Percentiles rank a stretch among this genome's conserved stretches.
Conservation (phyloP, 1,140 invertebrate genomes). For the Belonocnema kinseyi region DNA sequence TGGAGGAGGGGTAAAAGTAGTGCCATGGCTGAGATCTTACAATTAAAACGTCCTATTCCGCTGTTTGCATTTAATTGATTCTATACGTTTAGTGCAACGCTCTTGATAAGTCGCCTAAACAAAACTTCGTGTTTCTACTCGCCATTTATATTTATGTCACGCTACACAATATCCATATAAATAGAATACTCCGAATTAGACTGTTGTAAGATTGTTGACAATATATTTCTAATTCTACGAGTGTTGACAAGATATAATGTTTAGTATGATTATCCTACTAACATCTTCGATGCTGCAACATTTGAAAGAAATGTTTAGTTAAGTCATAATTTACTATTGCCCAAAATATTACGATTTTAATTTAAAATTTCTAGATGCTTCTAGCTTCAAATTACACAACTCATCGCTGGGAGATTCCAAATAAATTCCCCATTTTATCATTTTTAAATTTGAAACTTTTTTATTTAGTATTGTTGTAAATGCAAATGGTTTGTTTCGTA, state of each 20-base stretch:
- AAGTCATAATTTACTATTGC: too few relatives aligned
- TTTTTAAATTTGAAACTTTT: too few relatives aligned
- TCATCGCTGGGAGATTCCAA: too few relatives aligned
- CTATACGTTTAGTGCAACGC: too few relatives aligned
- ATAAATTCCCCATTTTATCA: too few relatives aligned
- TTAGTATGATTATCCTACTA: not conserved
- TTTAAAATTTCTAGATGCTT: too few relatives aligned
- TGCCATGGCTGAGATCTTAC: not conserved
- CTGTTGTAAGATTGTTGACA: constrained; percentile 10
- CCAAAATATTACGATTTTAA: too few relatives aligned
- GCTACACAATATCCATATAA: not conserved
- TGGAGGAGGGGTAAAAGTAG: not conserved
- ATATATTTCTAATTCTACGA: constrained; percentile 6
- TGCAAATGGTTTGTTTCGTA: too few relatives aligned
- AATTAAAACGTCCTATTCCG: not conserved
- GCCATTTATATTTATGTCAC: not conserved
- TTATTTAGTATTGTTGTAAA: too few relatives aligned
- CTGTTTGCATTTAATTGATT: not conserved
- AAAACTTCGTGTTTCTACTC: not conserved
- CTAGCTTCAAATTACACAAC: too few relatives aligned
- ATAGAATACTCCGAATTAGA: not conserved
- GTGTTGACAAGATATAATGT: constrained; percentile 27
- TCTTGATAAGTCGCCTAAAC: not conserved
- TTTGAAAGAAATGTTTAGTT: not conserved
- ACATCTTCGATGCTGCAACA: not conserved